A percentile compares a stretch with the other conserved stretches of the same genome.
phyloP scores from a whole-genome alignment of 1,140 invertebrate species.

The Drosophila kanapiae region DNA sequence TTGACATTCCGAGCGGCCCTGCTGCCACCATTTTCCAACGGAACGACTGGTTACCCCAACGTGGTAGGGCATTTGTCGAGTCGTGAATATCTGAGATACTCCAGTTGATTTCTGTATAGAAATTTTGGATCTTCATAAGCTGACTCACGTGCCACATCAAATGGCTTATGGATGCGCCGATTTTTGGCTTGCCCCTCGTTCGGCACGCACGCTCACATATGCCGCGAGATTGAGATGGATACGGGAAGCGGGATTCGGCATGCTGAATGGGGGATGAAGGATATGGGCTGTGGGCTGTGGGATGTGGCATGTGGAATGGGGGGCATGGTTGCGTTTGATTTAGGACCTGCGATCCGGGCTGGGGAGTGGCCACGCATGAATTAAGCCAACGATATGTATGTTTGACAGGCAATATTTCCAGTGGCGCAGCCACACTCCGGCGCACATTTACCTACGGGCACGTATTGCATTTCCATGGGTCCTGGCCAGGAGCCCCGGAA shows the following conservation, averaged over 20 bases:
- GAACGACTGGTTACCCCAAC: no score
- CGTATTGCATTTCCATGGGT: slow-evolving; percentile 60
- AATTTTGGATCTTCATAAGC: slow-evolving; percentile 62
- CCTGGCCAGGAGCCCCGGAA: slow-evolving; percentile 34
- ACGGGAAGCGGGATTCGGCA: neutral
- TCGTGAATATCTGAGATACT: slow-evolving; percentile 14
- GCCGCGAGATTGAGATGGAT: slow-evolving; percentile 47
- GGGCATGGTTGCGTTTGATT: slow-evolving; percentile 8
- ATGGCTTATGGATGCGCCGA: slow-evolving; percentile 49
- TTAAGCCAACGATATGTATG: slow-evolving; percentile 66
- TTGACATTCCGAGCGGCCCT: slow-evolving; percentile 13
- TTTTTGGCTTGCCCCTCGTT: slow-evolving; percentile 47
- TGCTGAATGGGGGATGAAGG: no score
- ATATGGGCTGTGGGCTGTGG: no score
- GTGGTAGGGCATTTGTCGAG: slow-evolving; percentile 14
- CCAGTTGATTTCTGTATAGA: slow-evolving; percentile 52
- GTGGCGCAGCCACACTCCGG: neutral
- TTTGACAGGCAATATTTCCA: slow-evolving; percentile 64
- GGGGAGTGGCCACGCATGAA: slow-evolving; percentile 53
- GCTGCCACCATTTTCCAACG: neutral
- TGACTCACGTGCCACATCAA: slow-evolving; percentile 61
- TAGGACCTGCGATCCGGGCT: slow-evolving; percentile 2
- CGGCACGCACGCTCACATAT: slow-evolving; percentile 58
- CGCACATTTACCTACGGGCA: slow-evolving; percentile 34
- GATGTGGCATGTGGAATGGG: neutral